Base-by-base conservation (phyloP, 37 sponge, comb jelly and placozoan species). In the Crambe crambe region DNA sequence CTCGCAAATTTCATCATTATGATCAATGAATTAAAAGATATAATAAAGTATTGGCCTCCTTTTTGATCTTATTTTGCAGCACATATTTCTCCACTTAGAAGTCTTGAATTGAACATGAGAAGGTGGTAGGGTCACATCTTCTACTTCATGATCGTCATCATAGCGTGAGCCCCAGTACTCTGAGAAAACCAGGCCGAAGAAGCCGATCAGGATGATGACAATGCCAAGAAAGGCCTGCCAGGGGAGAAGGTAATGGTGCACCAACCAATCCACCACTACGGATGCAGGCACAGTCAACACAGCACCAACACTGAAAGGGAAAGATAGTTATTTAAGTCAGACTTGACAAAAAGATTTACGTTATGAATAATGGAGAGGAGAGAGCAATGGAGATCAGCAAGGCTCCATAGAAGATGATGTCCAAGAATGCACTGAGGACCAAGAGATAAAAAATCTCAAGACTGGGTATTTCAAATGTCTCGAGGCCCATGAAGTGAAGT, bases 311-410 rank as follows among this genome's bases (percentile, higher is more conserved):
- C n/a, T n/a, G n/a, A n/a, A n/a, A n/a, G n/a, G n/a, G n/a, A n/a
- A n/a, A n/a, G n/a, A n/a, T n/a, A n/a, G n/a, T n/a, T n/a, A n/a
- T n/a, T n/a, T n/a, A n/a, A n/a, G n/a, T n/a, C n/a, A n/a, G n/a
- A n/a, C n/a, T n/a, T 51, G 37, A 9, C 39, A 68, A 18, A 12
- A 72, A 51, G 80, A 39, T 82, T 83, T 42, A 89, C 90, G 76
- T 70, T 39, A 80, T 83, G 77, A 86, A 90, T 4, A 86, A 79
- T 20, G 91, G 86, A 23, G 91, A 90, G 2, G 83, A 73, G 2
- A 90, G 61, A 56, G 91, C 74, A 38, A 90, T 65, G 54, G 78
- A 75, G n/a, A 90, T 39, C 12, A 86, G 57, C 0, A 90, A 68
- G 31, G 57, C 34, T 29, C 47, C 73, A 63, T 86, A 82, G 82